A percentile compares a stretch with the other conserved stretches of the same genome.
These are phyloP conservation scores for Gortyna flavago DNA, from an alignment of 2,888 invertebrate genomes.

Conservation along the genomic window DNA sequence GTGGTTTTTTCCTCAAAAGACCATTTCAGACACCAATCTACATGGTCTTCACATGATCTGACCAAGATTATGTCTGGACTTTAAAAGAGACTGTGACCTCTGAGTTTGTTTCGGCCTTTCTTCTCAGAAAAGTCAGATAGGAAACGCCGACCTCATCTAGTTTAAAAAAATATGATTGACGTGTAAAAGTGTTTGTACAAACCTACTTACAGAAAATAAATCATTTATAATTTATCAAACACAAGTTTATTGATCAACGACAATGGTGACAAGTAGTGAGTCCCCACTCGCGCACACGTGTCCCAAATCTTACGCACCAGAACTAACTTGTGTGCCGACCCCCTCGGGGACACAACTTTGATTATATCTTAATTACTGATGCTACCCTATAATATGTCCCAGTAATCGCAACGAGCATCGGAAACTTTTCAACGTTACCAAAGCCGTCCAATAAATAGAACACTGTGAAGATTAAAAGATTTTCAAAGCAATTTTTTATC, in stretches of 20 bases:
- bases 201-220: too few species aligned
- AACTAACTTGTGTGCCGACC: neutral
- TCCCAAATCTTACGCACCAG: conserved; percentile 33
- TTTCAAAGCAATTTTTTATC: neutral
- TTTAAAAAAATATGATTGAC: too few species aligned
- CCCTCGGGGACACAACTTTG: conserved; percentile 43
- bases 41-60: too few species aligned
- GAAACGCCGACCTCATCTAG: too few species aligned
- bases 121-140: too few species aligned
- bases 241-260: neutral
- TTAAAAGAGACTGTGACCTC: too few species aligned
- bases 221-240: too few species aligned
- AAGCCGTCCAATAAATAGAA: neutral
- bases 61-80: too few species aligned
- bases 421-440: conserved; percentile 3
- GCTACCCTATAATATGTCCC: conserved; percentile 10
- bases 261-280: neutral
- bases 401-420: neutral
- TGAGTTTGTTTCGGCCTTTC: too few species aligned
- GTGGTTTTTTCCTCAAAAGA: too few species aligned
- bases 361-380: conserved; percentile 46
- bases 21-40: too few species aligned
- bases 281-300: conserved; percentile 13
- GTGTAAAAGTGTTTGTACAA: too few species aligned
- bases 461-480: neutral